Evolutionary conservation across 1,140 invertebrate genomes (phyloP).

Genomic region (Apis cerana): DNA sequence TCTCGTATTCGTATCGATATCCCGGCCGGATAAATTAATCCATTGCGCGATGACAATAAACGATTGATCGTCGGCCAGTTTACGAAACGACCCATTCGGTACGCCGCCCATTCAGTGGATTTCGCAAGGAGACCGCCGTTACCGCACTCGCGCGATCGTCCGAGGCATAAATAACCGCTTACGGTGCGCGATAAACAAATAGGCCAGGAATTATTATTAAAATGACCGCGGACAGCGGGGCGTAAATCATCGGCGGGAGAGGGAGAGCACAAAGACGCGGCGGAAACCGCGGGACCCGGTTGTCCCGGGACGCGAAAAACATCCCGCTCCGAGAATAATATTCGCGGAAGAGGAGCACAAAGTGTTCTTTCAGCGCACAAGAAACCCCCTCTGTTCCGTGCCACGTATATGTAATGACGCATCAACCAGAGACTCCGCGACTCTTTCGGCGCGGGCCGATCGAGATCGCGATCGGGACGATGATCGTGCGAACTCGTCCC

Average conservation of each 20-base stretch:
- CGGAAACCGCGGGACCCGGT: constrained; percentile 6
- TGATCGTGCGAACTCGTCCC: constrained; percentile 19
- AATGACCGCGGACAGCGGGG: constrained; percentile 9
- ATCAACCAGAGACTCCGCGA: constrained; percentile 1
- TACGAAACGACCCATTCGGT: not conserved
- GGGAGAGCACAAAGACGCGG: constrained; percentile 3
- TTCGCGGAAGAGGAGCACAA: constrained; percentile 51
- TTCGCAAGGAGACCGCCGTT: constrained; percentile 25
- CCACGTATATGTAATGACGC: constrained; percentile 1
- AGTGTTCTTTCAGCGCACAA: constrained; percentile 51
- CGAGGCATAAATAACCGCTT: constrained; percentile 26
- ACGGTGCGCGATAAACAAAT: constrained; percentile 19
- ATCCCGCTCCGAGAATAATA: constrained; percentile 15
- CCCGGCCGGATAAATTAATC: constrained; percentile 6
- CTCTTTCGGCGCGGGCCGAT: not conserved
- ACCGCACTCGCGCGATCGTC: constrained; percentile 27
- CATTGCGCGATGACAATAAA: constrained; percentile 23
- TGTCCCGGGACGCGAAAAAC: not conserved
- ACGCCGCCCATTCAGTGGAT: constrained; percentile 1
- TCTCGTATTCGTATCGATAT: not conserved
- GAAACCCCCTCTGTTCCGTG: constrained; percentile 35
- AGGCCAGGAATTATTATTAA: constrained; percentile 37
- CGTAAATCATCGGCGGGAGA: constrained; percentile 15
- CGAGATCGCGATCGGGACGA: constrained; percentile 11
- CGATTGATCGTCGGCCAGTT: constrained; percentile 23